These are phyloP conservation scores for Odocoileus hemionus DNA, from an alignment of 2,113 vertebrate genomes.

Conservation along the genomic window DNA sequence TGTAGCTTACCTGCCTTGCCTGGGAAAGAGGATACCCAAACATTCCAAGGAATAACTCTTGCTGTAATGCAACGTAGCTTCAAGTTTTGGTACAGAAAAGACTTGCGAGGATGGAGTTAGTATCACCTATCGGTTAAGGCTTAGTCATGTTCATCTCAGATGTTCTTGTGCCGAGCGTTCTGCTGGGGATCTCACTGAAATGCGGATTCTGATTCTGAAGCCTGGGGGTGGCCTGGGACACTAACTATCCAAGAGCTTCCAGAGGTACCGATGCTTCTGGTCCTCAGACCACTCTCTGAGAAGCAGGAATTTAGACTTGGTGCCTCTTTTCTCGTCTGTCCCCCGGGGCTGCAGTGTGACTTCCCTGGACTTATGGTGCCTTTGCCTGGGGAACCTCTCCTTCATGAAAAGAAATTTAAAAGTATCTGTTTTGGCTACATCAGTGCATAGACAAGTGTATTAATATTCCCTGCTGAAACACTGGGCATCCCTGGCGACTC, in stretches of 20 bases:
- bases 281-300: background rate
- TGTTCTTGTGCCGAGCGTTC: background rate
- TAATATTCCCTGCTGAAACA: background rate
- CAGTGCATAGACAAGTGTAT: background rate
- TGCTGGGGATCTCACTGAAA: background rate
- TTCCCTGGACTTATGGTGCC: rapidly evolving
- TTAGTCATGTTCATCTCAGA: background rate
- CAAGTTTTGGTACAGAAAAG: background rate
- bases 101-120: conserved; percentile 46
- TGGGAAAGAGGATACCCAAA: background rate
- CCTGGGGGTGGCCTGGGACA: background rate
- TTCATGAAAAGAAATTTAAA: background rate
- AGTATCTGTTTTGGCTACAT: background rate
- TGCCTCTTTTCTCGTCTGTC: background rate
- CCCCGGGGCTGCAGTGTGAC: rapidly evolving
- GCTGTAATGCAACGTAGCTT: rapidly evolving
- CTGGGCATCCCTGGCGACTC: background rate
- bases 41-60: too few species aligned
- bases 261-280: rapidly evolving
- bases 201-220: background rate
- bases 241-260: background rate
- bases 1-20: background rate
- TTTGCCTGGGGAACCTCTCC: background rate
- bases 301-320: background rate
- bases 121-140: background rate